These are phyloP conservation scores for Aegithalos caudatus DNA, from an alignment of 2,113 vertebrate species.

Conservation along the genomic window DNA sequence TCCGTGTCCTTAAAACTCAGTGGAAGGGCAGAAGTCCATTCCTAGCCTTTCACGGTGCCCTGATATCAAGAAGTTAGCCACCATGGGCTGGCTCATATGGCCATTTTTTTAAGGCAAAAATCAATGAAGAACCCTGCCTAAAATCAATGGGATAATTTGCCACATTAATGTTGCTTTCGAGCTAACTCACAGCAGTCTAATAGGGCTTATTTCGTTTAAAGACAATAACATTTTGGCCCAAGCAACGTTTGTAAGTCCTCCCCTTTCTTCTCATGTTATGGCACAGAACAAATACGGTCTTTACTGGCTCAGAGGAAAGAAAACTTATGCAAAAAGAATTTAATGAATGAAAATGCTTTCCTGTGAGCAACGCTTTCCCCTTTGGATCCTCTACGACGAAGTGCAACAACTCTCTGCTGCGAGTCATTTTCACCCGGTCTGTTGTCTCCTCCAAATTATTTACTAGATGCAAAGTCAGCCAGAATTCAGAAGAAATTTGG, in stretches of 20 bases:
- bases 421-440: background rate
- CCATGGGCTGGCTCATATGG: background rate
- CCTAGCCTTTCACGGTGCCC: background rate
- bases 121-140: slow-evolving; percentile 57
- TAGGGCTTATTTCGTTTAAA: background rate
- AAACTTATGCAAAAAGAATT: background rate
- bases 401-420: background rate
- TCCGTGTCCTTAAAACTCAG: background rate
- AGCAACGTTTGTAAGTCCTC: background rate
- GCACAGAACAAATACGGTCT: background rate
- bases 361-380: background rate
- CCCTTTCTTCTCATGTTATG: background rate
- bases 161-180: slow-evolving; percentile 40
- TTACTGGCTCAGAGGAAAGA: background rate
- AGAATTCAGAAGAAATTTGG: slow-evolving; percentile 64
- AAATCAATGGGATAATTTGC: slow-evolving; percentile 55
- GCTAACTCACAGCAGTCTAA: slow-evolving; percentile 18
- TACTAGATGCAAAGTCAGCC: slow-evolving; percentile 32
- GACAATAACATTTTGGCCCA: background rate
- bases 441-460: slow-evolving; percentile 10
- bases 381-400: background rate
- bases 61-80: slow-evolving; percentile 10
- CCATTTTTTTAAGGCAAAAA: slow-evolving; percentile 18
- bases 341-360: background rate
- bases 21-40: background rate